Conservation (phyloP, 2,888 invertebrate species). For the Oligia strigilis region DNA sequence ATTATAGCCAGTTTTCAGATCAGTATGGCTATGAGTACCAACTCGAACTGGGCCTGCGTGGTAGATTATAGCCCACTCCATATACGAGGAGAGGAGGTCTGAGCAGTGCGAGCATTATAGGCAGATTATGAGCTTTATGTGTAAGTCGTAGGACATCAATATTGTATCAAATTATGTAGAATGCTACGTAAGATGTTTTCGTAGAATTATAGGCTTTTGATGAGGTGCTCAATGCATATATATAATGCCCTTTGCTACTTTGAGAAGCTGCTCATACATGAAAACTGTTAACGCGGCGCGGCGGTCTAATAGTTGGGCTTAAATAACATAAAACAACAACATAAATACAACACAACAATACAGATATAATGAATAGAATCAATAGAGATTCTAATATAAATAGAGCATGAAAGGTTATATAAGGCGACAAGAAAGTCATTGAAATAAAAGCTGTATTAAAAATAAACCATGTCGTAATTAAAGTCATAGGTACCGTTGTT, state of each 20-base stretch:
- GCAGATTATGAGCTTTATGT: too few relatives aligned
- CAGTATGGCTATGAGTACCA: too few relatives aligned
- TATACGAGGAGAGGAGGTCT: too few relatives aligned
- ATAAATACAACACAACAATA: background rate
- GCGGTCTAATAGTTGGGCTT: background rate
- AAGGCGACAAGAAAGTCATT: background rate
- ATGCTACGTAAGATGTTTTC: background rate
- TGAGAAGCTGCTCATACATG: background rate
- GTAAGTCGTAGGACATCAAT: background rate
- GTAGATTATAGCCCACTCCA: too few relatives aligned
- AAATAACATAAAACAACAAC: background rate
- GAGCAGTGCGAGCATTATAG: too few relatives aligned
- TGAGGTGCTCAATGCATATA: background rate
- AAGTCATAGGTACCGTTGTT: background rate
- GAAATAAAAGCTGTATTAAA: background rate
- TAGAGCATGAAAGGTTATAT: background rate
- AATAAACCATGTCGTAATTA: conserved; percentile 4
- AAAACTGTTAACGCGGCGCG: background rate
- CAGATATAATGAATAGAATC: background rate
- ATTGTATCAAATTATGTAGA: background rate
- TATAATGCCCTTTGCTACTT: background rate
- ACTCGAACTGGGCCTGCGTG: too few relatives aligned
- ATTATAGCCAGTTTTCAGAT: too few relatives aligned
- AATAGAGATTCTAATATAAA: background rate
- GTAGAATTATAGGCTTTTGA: background rate